Conservation (phyloP, 2,888 invertebrate species). For the Apotomis betuletana region DNA sequence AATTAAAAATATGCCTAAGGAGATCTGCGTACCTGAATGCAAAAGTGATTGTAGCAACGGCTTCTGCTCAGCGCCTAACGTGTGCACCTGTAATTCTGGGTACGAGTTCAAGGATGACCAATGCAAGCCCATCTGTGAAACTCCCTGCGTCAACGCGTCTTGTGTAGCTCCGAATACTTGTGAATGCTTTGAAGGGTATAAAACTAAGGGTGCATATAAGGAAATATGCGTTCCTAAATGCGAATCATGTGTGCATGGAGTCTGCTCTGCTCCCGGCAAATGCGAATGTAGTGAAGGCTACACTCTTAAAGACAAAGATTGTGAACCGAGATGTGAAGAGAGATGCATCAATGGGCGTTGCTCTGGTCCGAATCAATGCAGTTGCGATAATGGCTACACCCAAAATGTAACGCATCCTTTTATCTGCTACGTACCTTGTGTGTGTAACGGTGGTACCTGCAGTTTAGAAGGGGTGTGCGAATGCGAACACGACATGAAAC, state of each 20-base stretch:
- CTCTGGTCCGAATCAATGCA: constrained; percentile 47
- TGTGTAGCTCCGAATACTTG: constrained; percentile 8
- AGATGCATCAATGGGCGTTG: constrained; percentile 50
- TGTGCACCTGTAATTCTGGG: constrained; percentile 38
- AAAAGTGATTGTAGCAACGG: constrained; percentile 49
- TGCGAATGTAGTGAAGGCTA: constrained; percentile 41
- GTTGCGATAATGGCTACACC: constrained; percentile 49
- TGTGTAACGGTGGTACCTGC: constrained; percentile 58
- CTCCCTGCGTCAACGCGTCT: background rate
- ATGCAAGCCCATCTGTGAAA: constrained; percentile 48
- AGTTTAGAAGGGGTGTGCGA: constrained; percentile 53
- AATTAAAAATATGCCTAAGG: constrained; percentile 28
- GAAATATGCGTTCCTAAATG: constrained; percentile 16
- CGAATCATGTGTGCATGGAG: constrained; percentile 40
- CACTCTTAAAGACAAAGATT: constrained; percentile 40
- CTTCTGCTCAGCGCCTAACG: constrained; percentile 25
- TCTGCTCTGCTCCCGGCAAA: constrained; percentile 17
- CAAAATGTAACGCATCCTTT: constrained; percentile 45
- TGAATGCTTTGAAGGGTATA: constrained; percentile 8
- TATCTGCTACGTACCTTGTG: constrained; percentile 57
- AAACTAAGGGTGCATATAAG: background rate
- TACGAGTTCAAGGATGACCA: constrained; percentile 36
- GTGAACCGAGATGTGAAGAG: constrained; percentile 46
- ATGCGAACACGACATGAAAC: constrained; percentile 53
- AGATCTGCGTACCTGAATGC: constrained; percentile 20